Evolutionary conservation across 2,888 invertebrate species (phyloP).

Genomic region (Nebria salina): DNA sequence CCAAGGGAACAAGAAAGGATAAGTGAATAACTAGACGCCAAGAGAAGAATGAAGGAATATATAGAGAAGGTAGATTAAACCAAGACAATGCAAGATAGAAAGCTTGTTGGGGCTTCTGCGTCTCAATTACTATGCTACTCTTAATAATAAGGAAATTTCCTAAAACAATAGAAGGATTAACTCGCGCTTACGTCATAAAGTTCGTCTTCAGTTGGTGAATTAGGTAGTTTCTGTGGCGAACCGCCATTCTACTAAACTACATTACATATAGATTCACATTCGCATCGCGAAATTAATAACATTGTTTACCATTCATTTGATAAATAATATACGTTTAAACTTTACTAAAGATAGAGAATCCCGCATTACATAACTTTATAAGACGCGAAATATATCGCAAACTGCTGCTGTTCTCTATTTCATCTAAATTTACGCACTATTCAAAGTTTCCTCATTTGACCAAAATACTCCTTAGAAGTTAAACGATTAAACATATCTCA

Average conservation of each 20-base stretch:
- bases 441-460: too few relatives aligned
- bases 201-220: conserved; percentile 42
- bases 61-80: not conserved
- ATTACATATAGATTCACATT: not conserved
- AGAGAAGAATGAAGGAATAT: not conserved
- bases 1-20: not conserved
- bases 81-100: not conserved
- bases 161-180: conserved; percentile 45
- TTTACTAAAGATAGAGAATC: not conserved
- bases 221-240: conserved; percentile 37
- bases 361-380: not conserved
- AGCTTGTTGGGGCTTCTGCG: not conserved
- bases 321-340: conserved; percentile 13
- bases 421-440: not conserved
- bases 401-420: not conserved
- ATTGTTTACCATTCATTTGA: conserved; percentile 39
- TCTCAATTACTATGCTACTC: conserved; percentile 38
- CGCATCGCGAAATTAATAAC: conserved; percentile 30
- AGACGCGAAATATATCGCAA: not conserved
- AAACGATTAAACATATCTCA: too few relatives aligned
- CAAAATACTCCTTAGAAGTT: too few relatives aligned
- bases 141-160: conserved; percentile 44
- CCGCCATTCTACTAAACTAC: conserved; percentile 10
- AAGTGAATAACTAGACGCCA: conserved; percentile 1
- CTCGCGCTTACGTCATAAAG: conserved; percentile 41